These are phyloP conservation scores for Artemisiospiza belli DNA, from an alignment of 2,113 vertebrate species.

Conservation along the genomic window DNA sequence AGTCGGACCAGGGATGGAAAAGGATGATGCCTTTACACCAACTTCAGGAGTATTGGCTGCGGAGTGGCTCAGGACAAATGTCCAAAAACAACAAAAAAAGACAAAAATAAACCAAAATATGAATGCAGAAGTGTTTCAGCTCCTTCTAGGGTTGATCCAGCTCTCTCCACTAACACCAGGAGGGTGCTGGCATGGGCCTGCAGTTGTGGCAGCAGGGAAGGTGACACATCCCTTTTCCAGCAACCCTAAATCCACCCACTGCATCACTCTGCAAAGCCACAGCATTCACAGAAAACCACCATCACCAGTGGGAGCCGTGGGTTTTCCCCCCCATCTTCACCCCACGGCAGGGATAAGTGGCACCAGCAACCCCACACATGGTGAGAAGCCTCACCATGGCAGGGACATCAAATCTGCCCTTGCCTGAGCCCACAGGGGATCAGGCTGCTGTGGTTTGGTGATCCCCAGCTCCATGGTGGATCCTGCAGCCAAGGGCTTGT, in stretches of 20 bases:
- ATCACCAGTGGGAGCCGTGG: accelerated
- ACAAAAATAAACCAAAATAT: not conserved
- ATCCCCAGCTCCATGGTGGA: not conserved
- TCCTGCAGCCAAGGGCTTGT: not conserved
- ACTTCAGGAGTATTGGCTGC: not conserved
- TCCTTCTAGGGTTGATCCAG: not conserved
- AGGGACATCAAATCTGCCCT: not conserved
- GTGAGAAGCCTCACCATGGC: accelerated
- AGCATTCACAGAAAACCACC: accelerated
- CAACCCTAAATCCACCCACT: not conserved
- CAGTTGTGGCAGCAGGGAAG: not conserved
- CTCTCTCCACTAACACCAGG: not conserved
- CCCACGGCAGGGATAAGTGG: not conserved
- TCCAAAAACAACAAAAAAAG: not conserved
- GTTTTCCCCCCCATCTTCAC: not conserved
- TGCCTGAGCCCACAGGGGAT: accelerated
- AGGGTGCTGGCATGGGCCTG: not conserved
- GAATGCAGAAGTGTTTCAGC: not conserved
- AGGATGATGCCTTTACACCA: not conserved
- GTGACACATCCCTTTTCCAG: not conserved
- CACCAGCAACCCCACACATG: not conserved
- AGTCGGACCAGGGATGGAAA: not conserved
- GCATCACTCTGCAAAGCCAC: not conserved
- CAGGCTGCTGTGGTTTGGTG: not conserved
- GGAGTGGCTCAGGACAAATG: accelerated